Evolutionary conservation across 2,888 invertebrate species (phyloP).

Genomic region (Myopa testacea): DNA sequence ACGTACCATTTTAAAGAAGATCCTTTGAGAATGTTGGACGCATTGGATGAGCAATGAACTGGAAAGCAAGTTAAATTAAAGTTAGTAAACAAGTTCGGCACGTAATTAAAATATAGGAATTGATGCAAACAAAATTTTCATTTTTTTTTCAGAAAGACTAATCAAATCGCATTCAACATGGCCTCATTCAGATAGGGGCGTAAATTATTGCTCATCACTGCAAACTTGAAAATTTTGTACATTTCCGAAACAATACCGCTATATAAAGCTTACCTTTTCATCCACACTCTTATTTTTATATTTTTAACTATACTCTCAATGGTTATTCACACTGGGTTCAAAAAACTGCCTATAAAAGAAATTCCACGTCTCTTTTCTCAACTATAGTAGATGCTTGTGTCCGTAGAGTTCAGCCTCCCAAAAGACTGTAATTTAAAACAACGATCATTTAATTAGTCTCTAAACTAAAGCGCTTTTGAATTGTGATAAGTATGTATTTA

Average conservation of each 20-base stretch:
- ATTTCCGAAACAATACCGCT: background rate
- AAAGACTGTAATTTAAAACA: too few species aligned
- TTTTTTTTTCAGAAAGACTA: constrained; percentile 59
- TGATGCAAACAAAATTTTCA: background rate
- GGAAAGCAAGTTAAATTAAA: background rate
- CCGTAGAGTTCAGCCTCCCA: too few species aligned
- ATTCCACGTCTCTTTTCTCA: too few species aligned
- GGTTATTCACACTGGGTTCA: too few species aligned
- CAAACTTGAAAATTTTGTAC: constrained; percentile 10
- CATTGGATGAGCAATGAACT: too few species aligned
- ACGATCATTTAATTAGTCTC: too few species aligned
- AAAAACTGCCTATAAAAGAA: too few species aligned
- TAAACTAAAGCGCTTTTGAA: too few species aligned
- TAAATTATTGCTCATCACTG: constrained; percentile 53
- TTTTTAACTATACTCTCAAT: background rate
- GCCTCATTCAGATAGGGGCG: constrained; percentile 59
- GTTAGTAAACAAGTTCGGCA: background rate
- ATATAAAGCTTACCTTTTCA: background rate
- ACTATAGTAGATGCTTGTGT: too few species aligned
- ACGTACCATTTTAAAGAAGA: too few species aligned
- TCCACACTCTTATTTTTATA: background rate
- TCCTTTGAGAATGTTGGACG: too few species aligned
- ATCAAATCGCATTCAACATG: constrained; percentile 60
- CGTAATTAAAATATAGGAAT: background rate
- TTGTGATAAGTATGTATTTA: too few species aligned